Base-by-base conservation (phyloP, 1,140 invertebrate genomes). In the Branchinecta lindahli region DNA sequence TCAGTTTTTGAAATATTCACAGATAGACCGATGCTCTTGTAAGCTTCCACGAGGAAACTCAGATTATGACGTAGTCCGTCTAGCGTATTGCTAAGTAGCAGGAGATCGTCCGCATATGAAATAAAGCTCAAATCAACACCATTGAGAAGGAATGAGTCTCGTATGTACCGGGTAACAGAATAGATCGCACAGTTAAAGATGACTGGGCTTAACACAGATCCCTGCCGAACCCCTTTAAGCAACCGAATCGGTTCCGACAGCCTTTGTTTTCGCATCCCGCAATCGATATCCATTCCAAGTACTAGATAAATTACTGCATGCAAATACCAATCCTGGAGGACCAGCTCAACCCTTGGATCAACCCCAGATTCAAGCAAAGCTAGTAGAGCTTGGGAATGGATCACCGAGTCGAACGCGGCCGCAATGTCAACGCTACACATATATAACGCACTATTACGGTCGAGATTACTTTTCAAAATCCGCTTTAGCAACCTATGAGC, bases 1-100 rank as follows among this genome's bases (percentile, higher is more conserved):
- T 52, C 47, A 52, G n/a, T 52, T 52, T 52, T 52, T 52, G 47
- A 52, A 52, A 52, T 52, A 52, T 52, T 52, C 47, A 52, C 47
- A 52, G 47, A 52, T 52, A 52, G n/a, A 52, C 47, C 47, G 9
- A 52, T 52, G 47, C 47, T 52, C 9, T n/a, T n/a, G n/a, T n/a
- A n/a, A n/a, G n/a, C n/a, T n/a, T n/a, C n/a, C n/a, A n/a, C n/a
- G n/a, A n/a, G n/a, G n/a, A n/a, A n/a, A n/a, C n/a, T n/a, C n/a
- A n/a, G n/a, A n/a, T n/a, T n/a, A n/a, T n/a, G n/a, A n/a, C n/a
- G n/a, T n/a, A n/a, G n/a, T n/a, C n/a, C n/a, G n/a, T n/a, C n/a
- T n/a, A n/a, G n/a, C n/a, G n/a, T n/a, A n/a, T n/a, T n/a, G n/a
- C n/a, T n/a, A n/a, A n/a, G n/a, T n/a, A n/a, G n/a, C n/a, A n/a